These are phyloP conservation scores for Epinephelus cyanopodus DNA, from an alignment of 2,113 vertebrate genomes.

Conservation along the genomic window DNA sequence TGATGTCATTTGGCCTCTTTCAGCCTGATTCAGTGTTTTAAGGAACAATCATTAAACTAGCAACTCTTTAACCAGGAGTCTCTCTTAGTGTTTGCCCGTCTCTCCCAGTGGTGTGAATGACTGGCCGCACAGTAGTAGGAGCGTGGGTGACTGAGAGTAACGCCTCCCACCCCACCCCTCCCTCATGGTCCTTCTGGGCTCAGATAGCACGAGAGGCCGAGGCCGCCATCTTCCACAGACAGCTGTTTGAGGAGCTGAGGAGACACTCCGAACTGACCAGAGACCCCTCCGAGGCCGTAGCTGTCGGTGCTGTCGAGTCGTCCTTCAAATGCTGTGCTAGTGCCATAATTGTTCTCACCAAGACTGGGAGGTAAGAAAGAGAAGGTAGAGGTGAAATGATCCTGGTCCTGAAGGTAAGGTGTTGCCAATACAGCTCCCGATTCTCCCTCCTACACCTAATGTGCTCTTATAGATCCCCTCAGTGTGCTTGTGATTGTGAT, in stretches of 20 bases:
- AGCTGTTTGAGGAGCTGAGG: conserved; percentile 97
- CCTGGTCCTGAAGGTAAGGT: conserved; percentile 61
- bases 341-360: conserved; percentile 96
- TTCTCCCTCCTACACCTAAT: conserved; percentile 3
- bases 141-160: conserved; percentile 72
- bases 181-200: conserved; percentile 56
- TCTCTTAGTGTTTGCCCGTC: conserved; percentile 46
- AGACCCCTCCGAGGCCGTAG: conserved; percentile 94
- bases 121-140: conserved; percentile 1
- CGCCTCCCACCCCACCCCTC: conserved; percentile 52
- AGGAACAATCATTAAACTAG: background rate
- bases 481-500: conserved; percentile 18
- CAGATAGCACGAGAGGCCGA: conserved; percentile 99
- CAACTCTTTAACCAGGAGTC: conserved; percentile 27
- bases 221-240: conserved; percentile 97
- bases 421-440: background rate
- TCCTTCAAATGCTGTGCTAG: conserved; percentile 98
- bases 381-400: background rate
- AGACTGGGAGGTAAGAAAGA: conserved; percentile 95
- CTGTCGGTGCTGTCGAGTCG: conserved; percentile 95
- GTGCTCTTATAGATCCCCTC: background rate
- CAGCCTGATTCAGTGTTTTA: background rate
- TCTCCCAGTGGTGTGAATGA: conserved; percentile 57
- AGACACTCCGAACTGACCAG: conserved; percentile 91
- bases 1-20: background rate